Percentiles rank a stretch among this genome's conserved stretches.
Evolutionary conservation across 2,113 vertebrate species (phyloP).

Genomic region (Lonchura striata): DNA sequence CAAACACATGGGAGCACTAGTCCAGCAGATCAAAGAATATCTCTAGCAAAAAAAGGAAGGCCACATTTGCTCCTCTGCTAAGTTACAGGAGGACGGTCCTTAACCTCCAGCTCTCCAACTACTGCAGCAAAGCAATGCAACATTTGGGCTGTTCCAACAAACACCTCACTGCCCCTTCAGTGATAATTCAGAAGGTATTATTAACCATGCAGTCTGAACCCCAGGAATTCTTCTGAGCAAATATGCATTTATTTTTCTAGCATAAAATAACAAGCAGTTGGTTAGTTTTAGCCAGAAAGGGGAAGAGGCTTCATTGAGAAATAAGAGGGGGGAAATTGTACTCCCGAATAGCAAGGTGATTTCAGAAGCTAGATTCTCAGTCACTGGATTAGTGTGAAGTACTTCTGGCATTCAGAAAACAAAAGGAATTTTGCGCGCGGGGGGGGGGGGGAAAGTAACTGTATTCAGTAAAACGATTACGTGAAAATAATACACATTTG

Average conservation of each 20-base stretch:
- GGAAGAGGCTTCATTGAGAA: background rate
- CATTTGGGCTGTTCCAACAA: background rate
- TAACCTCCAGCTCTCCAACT: background rate
- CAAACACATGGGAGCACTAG: background rate
- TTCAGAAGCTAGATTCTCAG: background rate
- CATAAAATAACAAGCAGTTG: background rate
- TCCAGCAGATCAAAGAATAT: background rate
- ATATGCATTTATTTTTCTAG: background rate
- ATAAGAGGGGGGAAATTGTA: background rate
- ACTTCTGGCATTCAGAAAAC: background rate
- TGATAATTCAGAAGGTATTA: background rate
- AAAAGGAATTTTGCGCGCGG: background rate
- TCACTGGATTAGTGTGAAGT: background rate
- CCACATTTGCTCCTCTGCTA: background rate
- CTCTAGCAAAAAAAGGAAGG: background rate
- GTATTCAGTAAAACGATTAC: background rate
- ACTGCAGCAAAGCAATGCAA: background rate
- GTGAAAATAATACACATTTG: background rate
- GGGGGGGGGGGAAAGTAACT: background rate
- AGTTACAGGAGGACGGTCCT: background rate
- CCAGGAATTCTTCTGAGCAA: background rate
- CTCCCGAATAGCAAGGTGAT: background rate
- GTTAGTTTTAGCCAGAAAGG: background rate
- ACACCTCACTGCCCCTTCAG: background rate
- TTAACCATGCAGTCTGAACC: background rate